Conservation (phyloP, 92 coral and sea anemone genomes). For the Zoanthus sansibaricus region DNA sequence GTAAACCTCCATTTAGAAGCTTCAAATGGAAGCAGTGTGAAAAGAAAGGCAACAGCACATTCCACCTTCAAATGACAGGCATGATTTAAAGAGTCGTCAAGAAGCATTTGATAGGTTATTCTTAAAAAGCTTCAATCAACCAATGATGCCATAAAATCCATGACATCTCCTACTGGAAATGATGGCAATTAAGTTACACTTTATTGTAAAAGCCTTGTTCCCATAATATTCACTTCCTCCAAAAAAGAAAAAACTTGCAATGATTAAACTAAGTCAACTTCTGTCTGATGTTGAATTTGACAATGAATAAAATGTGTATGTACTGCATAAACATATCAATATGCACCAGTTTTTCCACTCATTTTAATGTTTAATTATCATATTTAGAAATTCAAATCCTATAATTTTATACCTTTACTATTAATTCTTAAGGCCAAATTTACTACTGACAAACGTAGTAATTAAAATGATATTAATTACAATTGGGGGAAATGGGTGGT, state of each 20-base stretch:
- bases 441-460: neutral
- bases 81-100: conserved; percentile 51
- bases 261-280: conserved; percentile 51
- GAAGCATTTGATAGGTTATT: conserved; percentile 52
- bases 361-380: conserved; percentile 7
- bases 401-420: neutral
- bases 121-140: conserved; percentile 45
- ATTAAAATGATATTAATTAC: conserved; percentile 25
- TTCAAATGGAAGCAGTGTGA: conserved; percentile 14
- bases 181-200: conserved; percentile 30
- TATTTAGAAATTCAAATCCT: neutral
- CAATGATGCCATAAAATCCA: conserved; percentile 32
- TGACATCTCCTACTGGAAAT: conserved; percentile 11
- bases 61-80: conserved; percentile 39
- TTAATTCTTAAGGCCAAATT: neutral
- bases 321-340: conserved; percentile 1
- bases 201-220: conserved; percentile 50
- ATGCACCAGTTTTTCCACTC: conserved; percentile 14
- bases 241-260: conserved; percentile 42
- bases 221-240: conserved; percentile 41
- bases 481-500: neutral
- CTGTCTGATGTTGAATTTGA: conserved; percentile 52
- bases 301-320: conserved; percentile 1
- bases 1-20: neutral
- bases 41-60: conserved; percentile 38